These are phyloP conservation scores for Drosophila dunni DNA, from an alignment of 1,140 invertebrate genomes.

Conservation along the genomic window DNA sequence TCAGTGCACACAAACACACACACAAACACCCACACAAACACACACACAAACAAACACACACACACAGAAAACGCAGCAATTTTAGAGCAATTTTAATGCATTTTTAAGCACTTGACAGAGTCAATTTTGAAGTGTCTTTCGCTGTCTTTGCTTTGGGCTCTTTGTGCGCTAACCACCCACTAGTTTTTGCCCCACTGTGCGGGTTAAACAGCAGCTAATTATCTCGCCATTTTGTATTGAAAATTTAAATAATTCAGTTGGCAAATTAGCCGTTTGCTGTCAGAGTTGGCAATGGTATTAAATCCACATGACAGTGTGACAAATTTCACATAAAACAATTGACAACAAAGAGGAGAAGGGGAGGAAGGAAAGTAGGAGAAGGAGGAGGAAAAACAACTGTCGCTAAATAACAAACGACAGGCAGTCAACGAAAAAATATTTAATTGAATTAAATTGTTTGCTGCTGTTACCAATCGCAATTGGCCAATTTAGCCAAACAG, in stretches of 20 bases:
- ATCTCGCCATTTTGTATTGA: constrained; percentile 75
- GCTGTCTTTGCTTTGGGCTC: background rate
- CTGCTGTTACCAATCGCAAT: constrained; percentile 82
- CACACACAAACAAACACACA: no score
- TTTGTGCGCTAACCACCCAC: background rate
- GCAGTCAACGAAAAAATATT: constrained; percentile 78
- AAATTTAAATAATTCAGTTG: constrained; percentile 71
- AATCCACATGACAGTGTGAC: constrained; percentile 80
- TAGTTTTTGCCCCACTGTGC: background rate
- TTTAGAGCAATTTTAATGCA: constrained; percentile 40
- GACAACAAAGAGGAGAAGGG: constrained; percentile 6
- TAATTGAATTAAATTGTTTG: constrained; percentile 84
- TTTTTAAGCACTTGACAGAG: constrained; percentile 51
- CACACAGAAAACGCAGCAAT: constrained; percentile 34
- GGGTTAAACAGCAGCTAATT: constrained; percentile 53
- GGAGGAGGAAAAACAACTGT: constrained; percentile 56
- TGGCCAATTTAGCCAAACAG: constrained; percentile 77
- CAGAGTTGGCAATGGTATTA: constrained; percentile 34
- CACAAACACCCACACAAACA: no score
- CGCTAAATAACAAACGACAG: constrained; percentile 83
- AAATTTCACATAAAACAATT: constrained; percentile 83
- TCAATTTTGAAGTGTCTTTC: constrained; percentile 24
- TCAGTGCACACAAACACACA: background rate
- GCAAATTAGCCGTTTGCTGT: constrained; percentile 54
- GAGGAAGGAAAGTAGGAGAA: background rate